Base-by-base conservation (phyloP, 2,797 vertebrate genomes). In the Chloroceryle amazona region DNA sequence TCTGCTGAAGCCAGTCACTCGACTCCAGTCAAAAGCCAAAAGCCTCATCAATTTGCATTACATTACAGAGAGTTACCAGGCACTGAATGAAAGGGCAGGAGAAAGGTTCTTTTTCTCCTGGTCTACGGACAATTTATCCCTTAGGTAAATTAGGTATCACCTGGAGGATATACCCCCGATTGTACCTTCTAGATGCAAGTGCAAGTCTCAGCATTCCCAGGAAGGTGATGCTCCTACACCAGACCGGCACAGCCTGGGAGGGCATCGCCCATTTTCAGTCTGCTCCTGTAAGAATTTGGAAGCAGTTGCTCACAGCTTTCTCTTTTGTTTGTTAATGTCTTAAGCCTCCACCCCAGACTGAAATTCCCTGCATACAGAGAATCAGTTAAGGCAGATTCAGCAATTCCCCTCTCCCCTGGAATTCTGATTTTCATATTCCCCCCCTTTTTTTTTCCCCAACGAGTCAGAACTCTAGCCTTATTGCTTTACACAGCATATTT, bases 381-480 rank as follows among this genome's bases (percentile, higher is more conserved):
- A 21, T 41, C 81, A 60, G 20, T 29, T 42, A 85, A 66, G 29
- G 62, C 11, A 17, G 66, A 29, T 52, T 46, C 58, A 61, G 44
- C 4, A 3, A 44, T 80, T 76, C 11, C 54, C 39, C 16, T n/a
- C 16, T 39, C 23, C 23, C 9, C 13, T 9, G 25, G 14, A 71
- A 72, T 1, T 31, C 3, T 42, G 25, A 4, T 37, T 81, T 88
- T 82, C 41, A 62, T 33, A 63, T 47, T 78, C 41, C 41, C 41
- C 41, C 41, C 6, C 14, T 6, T 15, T 41, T 3, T 1, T 2
- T 4, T 8, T 3, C 1, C 6, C 6, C 23, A 55, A 3, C 13
- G 33, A 63, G 31, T 49, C 42, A 84, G 44, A 86, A 81, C 6
- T 33, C 33, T 62, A 46, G 23, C 31, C 7, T 54, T 47, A 22